Conservation (phyloP, 2,797 vertebrate species). For the Ctenopoma kingsleyae region DNA sequence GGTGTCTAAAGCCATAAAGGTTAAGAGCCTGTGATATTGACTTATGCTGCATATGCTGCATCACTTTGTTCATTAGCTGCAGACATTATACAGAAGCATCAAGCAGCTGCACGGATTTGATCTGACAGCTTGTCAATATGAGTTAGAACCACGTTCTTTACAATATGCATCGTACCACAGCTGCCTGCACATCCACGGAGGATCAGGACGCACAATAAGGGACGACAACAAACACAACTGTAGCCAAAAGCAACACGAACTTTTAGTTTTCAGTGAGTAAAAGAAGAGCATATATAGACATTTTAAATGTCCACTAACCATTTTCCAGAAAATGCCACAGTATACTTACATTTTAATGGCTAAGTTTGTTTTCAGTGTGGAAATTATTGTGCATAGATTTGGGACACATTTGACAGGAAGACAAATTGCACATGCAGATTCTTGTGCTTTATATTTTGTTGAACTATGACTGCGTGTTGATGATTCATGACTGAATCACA, state of each 20-base stretch:
- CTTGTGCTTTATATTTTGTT: neutral
- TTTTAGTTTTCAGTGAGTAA: neutral
- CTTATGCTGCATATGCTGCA: conserved; percentile 36
- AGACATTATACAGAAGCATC: conserved; percentile 68
- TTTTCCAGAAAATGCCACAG: neutral
- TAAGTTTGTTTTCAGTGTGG: neutral
- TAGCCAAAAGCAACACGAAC: neutral
- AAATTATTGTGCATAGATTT: neutral
- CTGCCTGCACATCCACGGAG: conserved; percentile 18
- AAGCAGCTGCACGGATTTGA: conserved; percentile 39
- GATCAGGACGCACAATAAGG: conserved; percentile 9
- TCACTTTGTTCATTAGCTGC: conserved; percentile 68
- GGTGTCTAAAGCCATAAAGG: conserved; percentile 59
- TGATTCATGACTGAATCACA: neutral
- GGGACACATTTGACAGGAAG: too few relatives aligned
- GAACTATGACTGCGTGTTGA: neutral
- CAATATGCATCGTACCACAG: conserved; percentile 42
- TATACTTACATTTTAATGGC: neutral
- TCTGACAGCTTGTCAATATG: conserved; percentile 69
- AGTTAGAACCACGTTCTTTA: conserved; percentile 44
- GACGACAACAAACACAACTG: neutral
- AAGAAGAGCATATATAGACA: neutral
- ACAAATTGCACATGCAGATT: neutral
- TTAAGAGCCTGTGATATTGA: conserved; percentile 61
- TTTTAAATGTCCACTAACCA: neutral